Conservation (phyloP, 2,888 invertebrate genomes). For the Horisme vitalbata region DNA sequence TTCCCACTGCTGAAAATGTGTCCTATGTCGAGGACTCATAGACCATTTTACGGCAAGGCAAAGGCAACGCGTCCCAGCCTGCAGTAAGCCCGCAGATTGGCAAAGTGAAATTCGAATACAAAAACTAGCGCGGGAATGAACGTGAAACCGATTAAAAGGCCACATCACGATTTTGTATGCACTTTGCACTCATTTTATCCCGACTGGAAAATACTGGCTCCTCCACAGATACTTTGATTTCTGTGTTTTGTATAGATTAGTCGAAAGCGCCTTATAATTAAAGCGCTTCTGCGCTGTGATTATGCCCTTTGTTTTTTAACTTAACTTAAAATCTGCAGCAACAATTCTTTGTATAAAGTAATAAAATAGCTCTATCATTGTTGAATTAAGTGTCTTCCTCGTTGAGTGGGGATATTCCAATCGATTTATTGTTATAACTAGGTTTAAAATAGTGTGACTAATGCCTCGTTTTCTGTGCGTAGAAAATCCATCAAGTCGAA, state of each 20-base stretch:
- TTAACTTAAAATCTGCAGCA: constrained; percentile 13
- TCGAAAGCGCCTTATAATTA: constrained; percentile 72
- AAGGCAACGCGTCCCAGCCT: constrained; percentile 46
- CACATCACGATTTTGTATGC: constrained; percentile 82
- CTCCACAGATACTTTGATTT: constrained; percentile 66
- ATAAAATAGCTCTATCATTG: constrained; percentile 24
- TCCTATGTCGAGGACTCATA: constrained; percentile 52
- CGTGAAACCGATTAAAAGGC: constrained; percentile 82
- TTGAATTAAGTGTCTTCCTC: constrained; percentile 22
- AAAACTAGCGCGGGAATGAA: constrained; percentile 78
- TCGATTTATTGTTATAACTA: constrained; percentile 44
- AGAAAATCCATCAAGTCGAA: constrained; percentile 60
- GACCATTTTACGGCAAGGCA: constrained; percentile 50
- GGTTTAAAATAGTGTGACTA: constrained; percentile 52
- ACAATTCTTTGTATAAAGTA: constrained; percentile 33
- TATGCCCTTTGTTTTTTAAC: constrained; percentile 40
- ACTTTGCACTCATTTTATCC: constrained; percentile 80
- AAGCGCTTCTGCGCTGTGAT: constrained; percentile 58
- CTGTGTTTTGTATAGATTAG: constrained; percentile 67
- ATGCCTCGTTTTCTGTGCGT: constrained; percentile 51
- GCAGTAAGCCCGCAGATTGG: constrained; percentile 69
- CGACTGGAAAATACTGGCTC: constrained; percentile 59
- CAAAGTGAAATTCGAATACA: constrained; percentile 78
- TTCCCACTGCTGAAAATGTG: constrained; percentile 48
- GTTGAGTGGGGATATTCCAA: constrained; percentile 31